Percentiles rank a stretch among this genome's conserved stretches.
phyloP scores from a whole-genome alignment of 2,113 vertebrate genomes.

The Elachura formosa region DNA sequence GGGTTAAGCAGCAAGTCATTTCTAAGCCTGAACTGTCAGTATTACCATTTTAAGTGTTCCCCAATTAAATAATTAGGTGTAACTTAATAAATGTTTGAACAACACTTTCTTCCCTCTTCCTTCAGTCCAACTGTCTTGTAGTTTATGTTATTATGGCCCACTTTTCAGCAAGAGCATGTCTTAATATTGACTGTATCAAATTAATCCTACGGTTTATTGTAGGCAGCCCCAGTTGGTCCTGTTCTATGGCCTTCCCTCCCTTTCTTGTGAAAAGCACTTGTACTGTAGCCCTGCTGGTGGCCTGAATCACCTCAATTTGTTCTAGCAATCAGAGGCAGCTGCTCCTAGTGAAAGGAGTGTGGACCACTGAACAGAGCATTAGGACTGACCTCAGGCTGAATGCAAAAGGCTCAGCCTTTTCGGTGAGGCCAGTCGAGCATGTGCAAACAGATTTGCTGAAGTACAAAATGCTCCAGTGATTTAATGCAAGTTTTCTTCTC shows the following conservation, averaged over 20 bases:
- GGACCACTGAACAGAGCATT: conserved; percentile 66
- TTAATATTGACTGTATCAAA: conserved; percentile 78
- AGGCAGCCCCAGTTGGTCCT: conserved; percentile 64
- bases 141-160: conserved; percentile 38
- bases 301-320: conserved; percentile 78
- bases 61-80: conserved; percentile 71
- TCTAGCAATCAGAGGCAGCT: conserved; percentile 75
- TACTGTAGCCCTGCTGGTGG: conserved; percentile 68
- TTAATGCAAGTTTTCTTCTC: conserved; percentile 67
- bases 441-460: conserved; percentile 71
- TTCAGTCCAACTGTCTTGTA: conserved; percentile 41
- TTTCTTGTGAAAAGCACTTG: conserved; percentile 64
- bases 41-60: not conserved
- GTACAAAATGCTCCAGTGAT: conserved; percentile 68
- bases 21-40: not conserved
- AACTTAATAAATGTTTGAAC: conserved; percentile 75
- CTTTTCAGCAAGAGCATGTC: conserved; percentile 69
- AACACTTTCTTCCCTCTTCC: not conserved
- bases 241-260: conserved; percentile 54
- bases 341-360: conserved; percentile 64
- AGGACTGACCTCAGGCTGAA: conserved; percentile 68
- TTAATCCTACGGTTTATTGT: conserved; percentile 76
- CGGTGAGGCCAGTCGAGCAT: conserved; percentile 59
- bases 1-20: not conserved
- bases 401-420: conserved; percentile 61